A percentile compares a stretch with the other conserved stretches of the same genome.
Evolutionary conservation across 2,113 vertebrate genomes (phyloP).

Genomic region (Oncorhynchus clarkii): DNA sequence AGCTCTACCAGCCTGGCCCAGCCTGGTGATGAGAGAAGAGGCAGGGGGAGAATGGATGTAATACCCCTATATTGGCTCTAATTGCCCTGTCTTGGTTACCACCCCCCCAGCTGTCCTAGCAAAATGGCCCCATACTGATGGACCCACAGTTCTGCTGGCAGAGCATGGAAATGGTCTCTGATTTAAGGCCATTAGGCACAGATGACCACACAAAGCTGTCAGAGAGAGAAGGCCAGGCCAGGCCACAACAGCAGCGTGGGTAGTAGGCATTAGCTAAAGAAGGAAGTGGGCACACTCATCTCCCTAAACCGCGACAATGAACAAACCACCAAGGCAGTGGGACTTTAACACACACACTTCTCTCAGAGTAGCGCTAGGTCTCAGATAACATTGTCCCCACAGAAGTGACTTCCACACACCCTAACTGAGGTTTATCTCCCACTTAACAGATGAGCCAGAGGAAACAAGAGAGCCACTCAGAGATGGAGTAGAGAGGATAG

Average conservation of each 20-base stretch:
- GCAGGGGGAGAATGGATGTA: conserved; percentile 32
- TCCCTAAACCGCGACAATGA: conserved; percentile 42
- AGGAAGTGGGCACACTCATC: conserved; percentile 44
- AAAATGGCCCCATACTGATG: neutral
- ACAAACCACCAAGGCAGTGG: conserved; percentile 41
- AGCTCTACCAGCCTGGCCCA: conserved; percentile 29
- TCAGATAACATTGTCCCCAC: conserved; percentile 58
- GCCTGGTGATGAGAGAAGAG: conserved; percentile 51
- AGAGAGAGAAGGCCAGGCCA: conserved; percentile 20
- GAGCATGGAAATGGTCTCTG: conserved; percentile 35
- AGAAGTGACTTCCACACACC: conserved; percentile 62
- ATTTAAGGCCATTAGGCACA: conserved; percentile 47
- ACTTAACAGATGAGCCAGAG: conserved; percentile 66
- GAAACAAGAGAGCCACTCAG: conserved; percentile 63
- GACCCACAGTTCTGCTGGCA: conserved; percentile 51
- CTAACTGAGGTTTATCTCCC: conserved; percentile 65
- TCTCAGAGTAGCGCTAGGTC: conserved; percentile 43
- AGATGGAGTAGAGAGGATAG: conserved; percentile 28
- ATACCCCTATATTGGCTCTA: conserved; percentile 52
- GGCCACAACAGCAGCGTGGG: neutral
- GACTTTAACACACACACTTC: conserved; percentile 8
- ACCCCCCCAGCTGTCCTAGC: conserved; percentile 6
- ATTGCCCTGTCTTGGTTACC: conserved; percentile 57
- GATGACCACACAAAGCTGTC: conserved; percentile 47
- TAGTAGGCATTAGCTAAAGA: conserved; percentile 34